Base-by-base conservation (phyloP, 1,140 invertebrate species). In the Trichonephila clavipes region DNA sequence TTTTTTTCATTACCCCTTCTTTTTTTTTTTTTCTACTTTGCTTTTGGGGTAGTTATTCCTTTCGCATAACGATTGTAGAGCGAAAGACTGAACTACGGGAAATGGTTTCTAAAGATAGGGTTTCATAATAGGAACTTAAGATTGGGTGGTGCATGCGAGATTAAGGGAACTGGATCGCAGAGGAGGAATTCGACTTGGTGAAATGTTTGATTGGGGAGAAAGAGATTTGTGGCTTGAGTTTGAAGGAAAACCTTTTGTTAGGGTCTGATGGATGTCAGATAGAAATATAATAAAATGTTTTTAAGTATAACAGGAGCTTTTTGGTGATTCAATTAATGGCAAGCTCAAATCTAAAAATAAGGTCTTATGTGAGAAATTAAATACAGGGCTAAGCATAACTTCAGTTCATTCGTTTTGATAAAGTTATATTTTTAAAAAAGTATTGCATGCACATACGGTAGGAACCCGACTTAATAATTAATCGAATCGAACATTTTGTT, bases 41-140 rank as follows among this genome's bases (percentile, higher is more conserved):
- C 7, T 64, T 90, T 16, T 90, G 72, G 16, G 40, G 51, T 81
- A 90, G 69, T 90, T 82, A 90, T 81, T 90, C 88, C 34, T 7
- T 28, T n/a, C 88, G 86, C 64, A n/a, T 88, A 21, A 58, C 44
- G 44, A 77, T 77, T 77, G 40, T 21, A 12, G 8, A 21, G 58
- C 51, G n/a, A 87, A 34, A 62, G 87, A 88, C 21, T 28, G 69
- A n/a, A 90, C 34, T 18, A 16, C 40, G 88, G 88, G 88, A 90
- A 90, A 82, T 81, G 69, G 72, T 61, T 90, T 90, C 88, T 90
- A 90, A 90, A 90, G 69, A 90, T 90, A 90, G 88, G 19, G n/a
- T 89, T 72, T 72, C 34, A 72, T 89, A 58, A 69, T 89, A 61
- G 18, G 51, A 59, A 18, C 12, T 59, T 44, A n/a, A 58, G 66